Percentiles rank a stretch among this genome's conserved stretches.
phyloP scores from a whole-genome alignment of 1,140 invertebrate species.

The Trigoniulus corallinus region DNA sequence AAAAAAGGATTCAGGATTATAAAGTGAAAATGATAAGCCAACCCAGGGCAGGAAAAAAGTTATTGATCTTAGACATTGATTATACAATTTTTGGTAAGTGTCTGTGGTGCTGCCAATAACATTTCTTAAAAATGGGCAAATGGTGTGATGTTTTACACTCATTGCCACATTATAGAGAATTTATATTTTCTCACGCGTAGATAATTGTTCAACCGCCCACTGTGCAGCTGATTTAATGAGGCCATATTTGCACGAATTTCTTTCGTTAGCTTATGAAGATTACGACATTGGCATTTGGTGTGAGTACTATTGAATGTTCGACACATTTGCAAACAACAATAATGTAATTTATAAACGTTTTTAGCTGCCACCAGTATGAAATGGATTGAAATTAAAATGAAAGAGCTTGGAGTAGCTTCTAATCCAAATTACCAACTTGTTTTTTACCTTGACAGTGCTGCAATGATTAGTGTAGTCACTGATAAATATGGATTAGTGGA shows the following conservation, averaged over 20 bases:
- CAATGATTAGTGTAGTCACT: conserved; percentile 87
- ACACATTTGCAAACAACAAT: background rate
- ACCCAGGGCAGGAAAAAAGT: conserved; percentile 63
- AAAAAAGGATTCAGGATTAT: conserved; percentile 68
- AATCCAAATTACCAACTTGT: conserved; percentile 81
- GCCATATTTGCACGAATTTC: conserved; percentile 86
- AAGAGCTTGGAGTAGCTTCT: conserved; percentile 61
- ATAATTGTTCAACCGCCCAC: conserved; percentile 81
- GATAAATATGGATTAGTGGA: conserved; percentile 78
- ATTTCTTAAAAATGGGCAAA: too few species aligned
- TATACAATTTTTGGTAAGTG: conserved; percentile 79
- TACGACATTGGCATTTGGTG: conserved; percentile 42
- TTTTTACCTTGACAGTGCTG: conserved; percentile 75
- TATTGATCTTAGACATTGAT: conserved; percentile 90
- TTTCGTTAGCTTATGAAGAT: conserved; percentile 70
- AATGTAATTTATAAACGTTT: background rate
- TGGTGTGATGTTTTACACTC: background rate
- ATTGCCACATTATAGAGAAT: background rate
- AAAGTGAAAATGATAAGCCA: conserved; percentile 66
- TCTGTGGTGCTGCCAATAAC: too few species aligned
- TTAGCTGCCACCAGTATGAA: conserved; percentile 96
- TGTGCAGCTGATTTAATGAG: conserved; percentile 80
- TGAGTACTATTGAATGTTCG: conserved; percentile 17
- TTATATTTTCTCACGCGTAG: conserved; percentile 22
- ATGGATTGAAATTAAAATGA: conserved; percentile 97